These are phyloP conservation scores for Leptosomus discolor DNA, from an alignment of 2,113 vertebrate genomes.

Conservation along the genomic window DNA sequence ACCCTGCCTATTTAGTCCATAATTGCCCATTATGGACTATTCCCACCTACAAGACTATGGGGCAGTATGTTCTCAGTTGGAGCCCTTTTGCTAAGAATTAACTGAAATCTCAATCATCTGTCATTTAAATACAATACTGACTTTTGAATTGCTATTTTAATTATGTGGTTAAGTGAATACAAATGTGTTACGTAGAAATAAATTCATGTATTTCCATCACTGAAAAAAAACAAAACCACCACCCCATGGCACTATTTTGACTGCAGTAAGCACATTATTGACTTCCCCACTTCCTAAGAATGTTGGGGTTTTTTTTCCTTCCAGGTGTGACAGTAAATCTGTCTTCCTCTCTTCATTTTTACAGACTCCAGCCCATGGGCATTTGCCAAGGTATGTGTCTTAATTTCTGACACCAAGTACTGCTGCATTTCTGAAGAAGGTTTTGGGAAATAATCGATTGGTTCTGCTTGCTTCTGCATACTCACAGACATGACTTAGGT, in stretches of 20 bases:
- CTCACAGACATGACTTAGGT: rapidly evolving
- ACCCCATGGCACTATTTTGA: not conserved
- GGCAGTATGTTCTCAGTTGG: not conserved
- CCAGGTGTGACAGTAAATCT: not conserved
- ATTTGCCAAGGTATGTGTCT: not conserved
- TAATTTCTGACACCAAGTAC: not conserved
- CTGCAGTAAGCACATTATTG: not conserved
- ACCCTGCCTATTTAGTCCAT: not conserved
- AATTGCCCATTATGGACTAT: not conserved
- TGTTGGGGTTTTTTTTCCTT: not conserved
- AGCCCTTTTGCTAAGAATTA: not conserved
- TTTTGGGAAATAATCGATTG: not conserved
- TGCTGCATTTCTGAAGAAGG: not conserved
- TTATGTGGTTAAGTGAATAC: not conserved
- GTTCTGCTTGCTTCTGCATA: not conserved
- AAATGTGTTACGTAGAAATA: not conserved
- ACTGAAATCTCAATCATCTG: not conserved
- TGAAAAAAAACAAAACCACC: not conserved
- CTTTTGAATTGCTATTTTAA: constrained; percentile 4
- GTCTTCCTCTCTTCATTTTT: not conserved
- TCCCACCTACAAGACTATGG: not conserved
- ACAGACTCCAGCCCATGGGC: not conserved
- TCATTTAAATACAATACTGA: constrained; percentile 15
- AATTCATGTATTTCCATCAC: not conserved
- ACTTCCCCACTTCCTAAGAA: not conserved